Base-by-base conservation (phyloP, 1,140 invertebrate species). In the Uloborus diversus region DNA sequence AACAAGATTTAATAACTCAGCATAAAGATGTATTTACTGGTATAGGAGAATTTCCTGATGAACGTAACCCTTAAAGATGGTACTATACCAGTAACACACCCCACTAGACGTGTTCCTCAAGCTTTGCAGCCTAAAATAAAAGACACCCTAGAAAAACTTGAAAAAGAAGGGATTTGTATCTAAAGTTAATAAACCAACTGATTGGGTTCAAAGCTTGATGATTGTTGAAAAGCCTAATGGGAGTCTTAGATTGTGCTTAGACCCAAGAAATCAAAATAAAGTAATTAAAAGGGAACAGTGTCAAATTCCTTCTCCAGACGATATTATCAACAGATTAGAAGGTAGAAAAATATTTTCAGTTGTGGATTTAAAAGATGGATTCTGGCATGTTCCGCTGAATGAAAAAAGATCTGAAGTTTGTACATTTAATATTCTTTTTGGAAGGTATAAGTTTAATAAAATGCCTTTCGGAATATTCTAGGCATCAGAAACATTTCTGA, bases 381-480 rank as follows among this genome's bases (percentile, higher is more conserved):
- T 64, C 47, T 76, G 57, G 62, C 71, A 76, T 7, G 59, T 76
- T 20, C 56, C 56, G 13, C 30, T 76, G 25, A 35, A 61, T 42
- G 59, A 49, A 3, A 23, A 4, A 20, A 76, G 71, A 42, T 62
- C 71, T 9, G 27, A 76, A 37, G 9, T 76, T 23, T 76, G 71
- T 42, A 61, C 62, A 9, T 82, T 82, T 61, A 47, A 56, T n/a
- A 80, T 66, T 28, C 51, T 37, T n/a, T 57, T 57, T 35, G 86
- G 86, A 27, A 84, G 83, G 14, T 88, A 85, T 64, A 17, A 61
- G 64, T 85, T 86, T 81, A 87, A 87, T 71, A 80, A 85, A 37
- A 57, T 89, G 7, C 85, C 84, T 7, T 90, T 88, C 84, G 89
- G 88, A 5, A 84, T 90, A 4, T 85, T 86, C 75, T 85, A 84